Evolutionary conservation across 1,140 invertebrate genomes (phyloP).

Genomic region (Pachypsylla venusta): DNA sequence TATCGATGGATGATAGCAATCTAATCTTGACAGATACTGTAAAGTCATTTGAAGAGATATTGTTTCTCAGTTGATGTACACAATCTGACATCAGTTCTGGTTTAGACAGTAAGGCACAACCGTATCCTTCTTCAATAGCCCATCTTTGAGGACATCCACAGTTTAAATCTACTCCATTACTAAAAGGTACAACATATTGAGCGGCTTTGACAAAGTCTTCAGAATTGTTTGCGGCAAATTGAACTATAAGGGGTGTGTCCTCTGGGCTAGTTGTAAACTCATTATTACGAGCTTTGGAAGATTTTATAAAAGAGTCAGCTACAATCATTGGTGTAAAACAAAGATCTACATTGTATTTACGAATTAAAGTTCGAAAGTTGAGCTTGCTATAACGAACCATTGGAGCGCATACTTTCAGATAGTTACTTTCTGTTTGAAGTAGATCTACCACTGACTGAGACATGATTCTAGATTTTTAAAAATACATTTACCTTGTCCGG

Average conservation of each 20-base stretch:
- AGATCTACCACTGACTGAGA: conserved; percentile 4
- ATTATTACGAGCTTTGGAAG: conserved; percentile 66
- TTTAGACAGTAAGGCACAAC: conserved; percentile 64
- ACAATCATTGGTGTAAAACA: conserved; percentile 94
- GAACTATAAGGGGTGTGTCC: conserved; percentile 76
- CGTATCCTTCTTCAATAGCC: conserved; percentile 83
- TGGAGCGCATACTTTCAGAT: conserved; percentile 74
- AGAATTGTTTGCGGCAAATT: conserved; percentile 81
- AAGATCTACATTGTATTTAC: conserved; percentile 73
- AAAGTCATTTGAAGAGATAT: conserved; percentile 51
- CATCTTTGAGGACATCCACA: conserved; percentile 94
- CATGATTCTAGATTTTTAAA: not conserved
- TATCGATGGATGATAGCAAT: conserved; percentile 35
- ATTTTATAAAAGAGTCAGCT: conserved; percentile 81
- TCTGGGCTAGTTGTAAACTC: conserved; percentile 63
- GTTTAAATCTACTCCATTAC: conserved; percentile 86
- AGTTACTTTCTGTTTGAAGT: conserved; percentile 33
- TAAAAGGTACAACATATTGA: conserved; percentile 63
- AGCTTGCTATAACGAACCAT: conserved; percentile 95
- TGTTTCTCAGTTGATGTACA: conserved; percentile 54
- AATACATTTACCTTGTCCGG: conserved; percentile 8
- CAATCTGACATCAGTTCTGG: conserved; percentile 73
- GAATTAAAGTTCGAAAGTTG: conserved; percentile 66
- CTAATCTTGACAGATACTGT: conserved; percentile 88
- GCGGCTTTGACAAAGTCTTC: conserved; percentile 72